A percentile compares a stretch with the other conserved stretches of the same genome.
Conservation (phyloP, 2,888 invertebrate species). For the Globia sparganii region DNA sequence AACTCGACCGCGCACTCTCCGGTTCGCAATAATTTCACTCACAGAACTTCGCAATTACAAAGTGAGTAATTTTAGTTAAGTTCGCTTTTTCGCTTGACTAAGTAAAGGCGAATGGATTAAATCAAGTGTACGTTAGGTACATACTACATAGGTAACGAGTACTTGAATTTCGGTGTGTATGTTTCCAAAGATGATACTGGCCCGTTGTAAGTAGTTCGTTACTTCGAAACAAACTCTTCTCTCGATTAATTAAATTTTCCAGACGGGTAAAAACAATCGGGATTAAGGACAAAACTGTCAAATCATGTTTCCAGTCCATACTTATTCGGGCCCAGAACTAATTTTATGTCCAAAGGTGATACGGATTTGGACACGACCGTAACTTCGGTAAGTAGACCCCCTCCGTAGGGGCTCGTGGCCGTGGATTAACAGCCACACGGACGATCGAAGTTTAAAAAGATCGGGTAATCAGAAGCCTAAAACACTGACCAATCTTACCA, state of each 20-base stretch:
- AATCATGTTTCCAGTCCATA: neutral
- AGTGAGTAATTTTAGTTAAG: slow-evolving; percentile 53
- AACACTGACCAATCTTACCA: neutral
- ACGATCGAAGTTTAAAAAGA: neutral
- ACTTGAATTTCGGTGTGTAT: neutral
- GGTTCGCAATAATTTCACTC: slow-evolving; percentile 50
- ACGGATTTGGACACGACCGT: neutral
- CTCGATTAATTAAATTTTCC: too few relatives aligned
- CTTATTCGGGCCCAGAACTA: neutral
- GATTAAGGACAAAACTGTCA: neutral
- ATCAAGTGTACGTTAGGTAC: slow-evolving; percentile 30
- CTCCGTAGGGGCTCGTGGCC: neutral
- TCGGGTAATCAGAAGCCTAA: neutral
- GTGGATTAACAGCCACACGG: neutral
- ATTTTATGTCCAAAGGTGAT: neutral
- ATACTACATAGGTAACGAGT: neutral
- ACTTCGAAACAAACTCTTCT: too few relatives aligned
- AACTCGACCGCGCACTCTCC: slow-evolving; percentile 56
- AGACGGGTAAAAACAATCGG: too few relatives aligned
- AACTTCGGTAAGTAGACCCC: too few relatives aligned
- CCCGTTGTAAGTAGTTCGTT: too few relatives aligned
- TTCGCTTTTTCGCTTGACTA: slow-evolving; percentile 47
- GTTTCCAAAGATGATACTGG: neutral
- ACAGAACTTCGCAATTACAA: slow-evolving; percentile 63
- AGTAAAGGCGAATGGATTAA: slow-evolving; percentile 50